Percentiles rank a stretch among this genome's conserved stretches.
Evolutionary conservation across 2,113 vertebrate genomes (phyloP).

Genomic region (Orycteropus afer): DNA sequence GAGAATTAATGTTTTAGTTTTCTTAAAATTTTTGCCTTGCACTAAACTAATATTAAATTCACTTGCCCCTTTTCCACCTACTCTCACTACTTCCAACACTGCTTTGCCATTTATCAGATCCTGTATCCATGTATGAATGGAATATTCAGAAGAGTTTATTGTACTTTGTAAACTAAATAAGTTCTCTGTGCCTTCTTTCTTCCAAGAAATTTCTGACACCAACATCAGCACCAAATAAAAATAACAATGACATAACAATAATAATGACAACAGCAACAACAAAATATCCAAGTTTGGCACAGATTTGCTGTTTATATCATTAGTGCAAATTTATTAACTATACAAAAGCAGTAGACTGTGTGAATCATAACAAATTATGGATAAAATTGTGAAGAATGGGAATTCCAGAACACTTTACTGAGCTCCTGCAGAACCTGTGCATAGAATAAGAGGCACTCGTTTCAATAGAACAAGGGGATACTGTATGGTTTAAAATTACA

Average conservation of each 20-base stretch:
- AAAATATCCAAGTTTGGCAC: background rate
- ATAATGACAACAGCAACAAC: no score
- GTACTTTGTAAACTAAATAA: background rate
- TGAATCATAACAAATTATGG: no score
- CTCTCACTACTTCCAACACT: background rate
- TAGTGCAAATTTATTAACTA: background rate
- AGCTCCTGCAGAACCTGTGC: no score
- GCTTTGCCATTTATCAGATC: background rate
- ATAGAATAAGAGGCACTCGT: no score
- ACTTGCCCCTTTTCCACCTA: background rate
- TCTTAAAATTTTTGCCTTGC: background rate
- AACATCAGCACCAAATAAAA: background rate
- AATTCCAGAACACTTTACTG: no score
- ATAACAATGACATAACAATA: background rate
- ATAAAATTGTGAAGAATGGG: no score
- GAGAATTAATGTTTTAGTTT: background rate
- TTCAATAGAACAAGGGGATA: no score
- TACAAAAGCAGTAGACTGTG: no score
- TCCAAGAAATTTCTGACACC: background rate
- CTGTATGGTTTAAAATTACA: no score
- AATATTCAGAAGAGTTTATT: background rate
- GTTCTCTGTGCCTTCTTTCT: background rate
- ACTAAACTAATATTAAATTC: constrained; percentile 6
- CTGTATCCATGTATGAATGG: background rate
- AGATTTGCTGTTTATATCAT: background rate